Evolutionary conservation across 1,140 invertebrate species (phyloP), one percentile per base, ranked within the genome.

Genomic region (Cataglyphis hispanica): DNA sequence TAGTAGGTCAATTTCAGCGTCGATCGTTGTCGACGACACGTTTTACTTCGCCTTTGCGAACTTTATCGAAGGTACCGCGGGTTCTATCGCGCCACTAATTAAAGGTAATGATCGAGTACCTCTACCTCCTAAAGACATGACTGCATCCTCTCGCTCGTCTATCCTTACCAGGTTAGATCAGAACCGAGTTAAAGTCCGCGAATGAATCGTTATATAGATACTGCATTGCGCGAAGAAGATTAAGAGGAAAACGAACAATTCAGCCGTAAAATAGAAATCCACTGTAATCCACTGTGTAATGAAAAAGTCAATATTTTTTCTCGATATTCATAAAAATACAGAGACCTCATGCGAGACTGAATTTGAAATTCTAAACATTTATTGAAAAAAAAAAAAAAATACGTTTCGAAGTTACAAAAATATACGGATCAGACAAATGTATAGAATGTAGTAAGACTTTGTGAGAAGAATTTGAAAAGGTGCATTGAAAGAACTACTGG

Each of bases 11-110:
- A 64, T 85, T 80, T 46, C 61, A 58, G 19, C 27, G 37, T 66
- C 25, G 40, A 61, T 72, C 58, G 67, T 5, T 43, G 60, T 0
- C 40, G 56, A 25, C 72, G 81, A 84, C 70, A 83, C 67, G 78
- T 83, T 83, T 83, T 70, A 72, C 67, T 83, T 72, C 53, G 27
- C 27, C n/a, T 83, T 74, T 72, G 67, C 78, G 27, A 72, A 83
- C 78, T 83, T 83, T 83, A 74, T 83, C 37, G 67, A 83, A 72
- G 78, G 6, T 27, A 27, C 27, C 60, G 31, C 27, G 37, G 27
- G 77, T 87, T 87, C 75, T 37, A 66, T 88, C 66, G 13, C 4
- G 4, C n/a, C 72, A 22, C 75, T 88, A 88, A 88, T 88, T 88
- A 78, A 88, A 66, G 58, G 25, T 58, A 72, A 84, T 72, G 70